Percentiles rank a stretch among this genome's conserved stretches.
Evolutionary conservation across 2,113 vertebrate species (phyloP).

Genomic region (Progne subis): DNA sequence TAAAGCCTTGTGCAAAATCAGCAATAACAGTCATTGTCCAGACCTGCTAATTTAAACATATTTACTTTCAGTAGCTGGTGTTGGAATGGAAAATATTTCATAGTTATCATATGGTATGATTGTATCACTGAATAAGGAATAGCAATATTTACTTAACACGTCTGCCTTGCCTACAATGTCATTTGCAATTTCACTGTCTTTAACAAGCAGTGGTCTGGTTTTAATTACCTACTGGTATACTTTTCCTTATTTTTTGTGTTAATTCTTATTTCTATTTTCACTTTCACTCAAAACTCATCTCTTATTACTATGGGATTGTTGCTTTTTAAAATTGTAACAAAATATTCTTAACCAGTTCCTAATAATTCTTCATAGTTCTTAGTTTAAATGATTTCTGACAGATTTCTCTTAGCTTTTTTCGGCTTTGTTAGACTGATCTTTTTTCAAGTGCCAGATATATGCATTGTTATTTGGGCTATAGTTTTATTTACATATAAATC

Average conservation of each 20-base stretch:
- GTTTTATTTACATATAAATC: not conserved
- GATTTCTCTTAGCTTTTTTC: not conserved
- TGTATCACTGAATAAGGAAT: not conserved
- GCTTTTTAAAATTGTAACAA: not conserved
- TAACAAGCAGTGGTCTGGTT: not conserved
- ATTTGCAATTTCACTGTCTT: not conserved
- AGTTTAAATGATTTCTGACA: not conserved
- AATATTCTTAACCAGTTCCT: not conserved
- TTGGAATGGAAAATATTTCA: constrained; percentile 34
- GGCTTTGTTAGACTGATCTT: not conserved
- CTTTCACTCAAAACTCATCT: not conserved
- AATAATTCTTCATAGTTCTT: not conserved
- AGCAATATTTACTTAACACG: not conserved
- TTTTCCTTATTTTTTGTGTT: not conserved
- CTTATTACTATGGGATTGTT: not conserved
- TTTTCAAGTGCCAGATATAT: not conserved
- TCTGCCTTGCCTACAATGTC: not conserved
- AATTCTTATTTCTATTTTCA: not conserved
- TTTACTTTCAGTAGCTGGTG: not conserved
- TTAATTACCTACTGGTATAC: not conserved
- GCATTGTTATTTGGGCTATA: not conserved
- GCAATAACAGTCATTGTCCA: constrained; percentile 10
- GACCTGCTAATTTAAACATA: constrained; percentile 41
- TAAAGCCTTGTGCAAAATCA: not conserved
- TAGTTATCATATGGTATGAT: not conserved